phyloP scores from a whole-genome alignment of 2,888 invertebrate genomes.

The Pseudanteris insignis region DNA sequence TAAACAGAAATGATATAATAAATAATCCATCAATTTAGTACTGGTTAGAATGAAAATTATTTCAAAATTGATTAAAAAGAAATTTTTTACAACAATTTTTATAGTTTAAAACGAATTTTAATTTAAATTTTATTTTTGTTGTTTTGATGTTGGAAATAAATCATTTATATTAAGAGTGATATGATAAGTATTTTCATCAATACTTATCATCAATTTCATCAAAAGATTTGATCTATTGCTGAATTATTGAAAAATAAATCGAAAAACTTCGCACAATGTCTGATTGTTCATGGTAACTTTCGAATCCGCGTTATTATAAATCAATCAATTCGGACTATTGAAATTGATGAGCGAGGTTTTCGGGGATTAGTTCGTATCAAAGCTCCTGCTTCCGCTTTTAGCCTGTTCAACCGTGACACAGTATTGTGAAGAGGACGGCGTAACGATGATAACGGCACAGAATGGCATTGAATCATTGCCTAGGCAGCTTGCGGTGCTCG shows the following conservation, averaged over 20 bases:
- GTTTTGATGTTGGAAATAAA: no score
- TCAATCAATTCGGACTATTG: conserved; percentile 18
- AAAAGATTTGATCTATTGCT: no score
- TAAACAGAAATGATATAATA: no score
- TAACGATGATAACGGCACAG: conserved; percentile 29
- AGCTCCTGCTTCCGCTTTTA: neutral
- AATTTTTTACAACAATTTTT: no score
- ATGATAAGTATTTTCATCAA: no score
- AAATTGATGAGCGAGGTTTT: conserved; percentile 24
- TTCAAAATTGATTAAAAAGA: no score
- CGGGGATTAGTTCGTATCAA: conserved; percentile 20
- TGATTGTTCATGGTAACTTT: conserved; percentile 25
- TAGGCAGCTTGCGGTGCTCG: conserved; percentile 17
- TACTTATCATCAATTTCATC: no score
- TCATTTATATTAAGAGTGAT: no score
- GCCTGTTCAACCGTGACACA: neutral
- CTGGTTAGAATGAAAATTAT: no score
- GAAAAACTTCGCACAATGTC: conserved; percentile 3
- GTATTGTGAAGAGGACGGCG: conserved; percentile 23
- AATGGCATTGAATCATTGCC: conserved; percentile 28
- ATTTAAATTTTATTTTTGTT: neutral
- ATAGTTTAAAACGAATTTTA: no score
- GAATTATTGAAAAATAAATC: no score
- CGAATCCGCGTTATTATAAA: conserved; percentile 28
- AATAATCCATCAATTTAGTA: no score